Percentiles rank a stretch among this genome's conserved stretches.
Conservation (phyloP, 2,797 vertebrate species). For the Acanthis flammea region DNA sequence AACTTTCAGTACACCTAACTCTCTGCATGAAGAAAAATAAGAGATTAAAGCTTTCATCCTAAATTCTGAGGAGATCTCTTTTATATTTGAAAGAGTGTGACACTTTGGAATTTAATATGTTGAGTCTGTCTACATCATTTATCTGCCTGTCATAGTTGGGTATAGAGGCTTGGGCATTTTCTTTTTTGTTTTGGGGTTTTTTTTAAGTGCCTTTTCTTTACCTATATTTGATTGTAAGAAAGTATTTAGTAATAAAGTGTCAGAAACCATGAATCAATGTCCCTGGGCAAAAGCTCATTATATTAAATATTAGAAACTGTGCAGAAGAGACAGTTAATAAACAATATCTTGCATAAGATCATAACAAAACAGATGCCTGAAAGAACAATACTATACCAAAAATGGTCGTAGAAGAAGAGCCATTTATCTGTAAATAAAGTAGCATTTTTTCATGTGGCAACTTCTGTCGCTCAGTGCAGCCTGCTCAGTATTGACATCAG, state of each 20-base stretch:
- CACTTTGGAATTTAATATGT: not conserved
- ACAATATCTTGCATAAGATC: not conserved
- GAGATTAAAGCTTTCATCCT: not conserved
- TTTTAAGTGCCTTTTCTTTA: not conserved
- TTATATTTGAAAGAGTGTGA: not conserved
- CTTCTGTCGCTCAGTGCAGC: not conserved
- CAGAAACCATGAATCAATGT: constrained; percentile 25
- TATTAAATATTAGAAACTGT: constrained; percentile 23
- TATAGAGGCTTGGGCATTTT: not conserved
- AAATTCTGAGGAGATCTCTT: not conserved
- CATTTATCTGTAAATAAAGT: not conserved
- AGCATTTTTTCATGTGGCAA: not conserved
- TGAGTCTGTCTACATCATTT: not conserved
- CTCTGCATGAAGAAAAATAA: not conserved
- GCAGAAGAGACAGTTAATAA: not conserved
- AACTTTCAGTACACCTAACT: not conserved
- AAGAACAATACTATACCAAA: not conserved
- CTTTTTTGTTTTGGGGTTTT: not conserved
- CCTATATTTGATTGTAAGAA: not conserved
- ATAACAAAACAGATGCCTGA: not conserved
- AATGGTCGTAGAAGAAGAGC: not conserved
- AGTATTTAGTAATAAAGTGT: not conserved
- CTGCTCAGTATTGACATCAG: not conserved
- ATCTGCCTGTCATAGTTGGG: not conserved
- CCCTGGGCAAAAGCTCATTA: not conserved